Evolutionary conservation across 1,140 invertebrate species (phyloP).

Genomic region (Eciton burchellii): DNA sequence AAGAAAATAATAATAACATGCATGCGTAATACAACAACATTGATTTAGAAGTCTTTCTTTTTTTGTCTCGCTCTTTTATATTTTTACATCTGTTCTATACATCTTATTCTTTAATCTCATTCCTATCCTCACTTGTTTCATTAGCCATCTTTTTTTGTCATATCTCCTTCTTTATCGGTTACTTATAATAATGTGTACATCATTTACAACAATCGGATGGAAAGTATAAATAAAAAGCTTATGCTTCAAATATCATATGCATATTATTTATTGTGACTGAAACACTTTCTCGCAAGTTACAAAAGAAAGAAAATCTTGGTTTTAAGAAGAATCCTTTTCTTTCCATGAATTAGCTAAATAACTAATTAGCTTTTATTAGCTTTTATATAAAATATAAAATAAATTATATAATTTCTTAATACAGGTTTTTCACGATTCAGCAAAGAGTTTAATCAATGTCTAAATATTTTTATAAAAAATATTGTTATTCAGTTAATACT

Average conservation of each 20-base stretch:
- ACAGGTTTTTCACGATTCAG: too few relatives aligned
- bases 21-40: constrained; percentile 68
- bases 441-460: too few relatives aligned
- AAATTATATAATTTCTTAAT: too few relatives aligned
- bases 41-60: constrained; percentile 42
- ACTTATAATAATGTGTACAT: neutral
- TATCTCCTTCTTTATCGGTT: neutral
- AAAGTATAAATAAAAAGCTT: neutral
- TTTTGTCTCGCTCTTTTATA: neutral
- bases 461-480: neutral
- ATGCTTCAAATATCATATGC: neutral
- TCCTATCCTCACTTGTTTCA: neutral
- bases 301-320: neutral
- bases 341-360: neutral
- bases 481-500: neutral
- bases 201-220: neutral
- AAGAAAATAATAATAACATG: constrained; percentile 65
- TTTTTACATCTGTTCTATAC: neutral
- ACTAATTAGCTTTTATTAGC: too few relatives aligned
- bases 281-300: neutral
- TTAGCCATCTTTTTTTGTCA: neutral
- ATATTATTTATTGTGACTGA: too few relatives aligned
- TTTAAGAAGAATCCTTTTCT: neutral
- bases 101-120: neutral
- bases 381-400: too few relatives aligned